These are phyloP conservation scores for Germaria angustata DNA, from an alignment of 2,888 invertebrate genomes.

Conservation along the genomic window DNA sequence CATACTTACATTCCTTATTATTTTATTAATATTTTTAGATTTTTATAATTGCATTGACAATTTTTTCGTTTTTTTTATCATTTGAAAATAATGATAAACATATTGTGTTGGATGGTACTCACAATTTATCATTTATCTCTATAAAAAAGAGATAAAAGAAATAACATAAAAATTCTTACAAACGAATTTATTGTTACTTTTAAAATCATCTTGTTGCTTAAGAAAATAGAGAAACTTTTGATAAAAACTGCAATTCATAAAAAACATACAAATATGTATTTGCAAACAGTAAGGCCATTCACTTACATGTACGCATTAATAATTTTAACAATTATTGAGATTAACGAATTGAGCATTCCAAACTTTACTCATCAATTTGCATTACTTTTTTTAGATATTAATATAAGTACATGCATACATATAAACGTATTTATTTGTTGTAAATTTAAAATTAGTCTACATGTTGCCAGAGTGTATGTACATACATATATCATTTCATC, in stretches of 20 bases:
- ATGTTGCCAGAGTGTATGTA: too few species aligned
- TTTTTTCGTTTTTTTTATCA: slow-evolving; percentile 25
- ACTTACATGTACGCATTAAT: too few species aligned
- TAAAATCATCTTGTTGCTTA: slow-evolving; percentile 17
- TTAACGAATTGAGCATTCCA: too few species aligned
- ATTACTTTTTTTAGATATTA: too few species aligned
- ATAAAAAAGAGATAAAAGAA: too few species aligned
- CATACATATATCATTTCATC: too few species aligned
- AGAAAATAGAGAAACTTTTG: slow-evolving; percentile 5
- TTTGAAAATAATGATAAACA: slow-evolving; percentile 8
- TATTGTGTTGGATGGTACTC: slow-evolving; percentile 28
- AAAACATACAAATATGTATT: not conserved
- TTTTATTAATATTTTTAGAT: not conserved
- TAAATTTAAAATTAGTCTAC: too few species aligned
- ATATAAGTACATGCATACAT: too few species aligned
- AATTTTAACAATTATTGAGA: too few species aligned
- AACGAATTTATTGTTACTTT: slow-evolving; percentile 21
- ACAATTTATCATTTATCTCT: not conserved
- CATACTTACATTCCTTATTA: not conserved
- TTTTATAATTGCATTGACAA: not conserved
- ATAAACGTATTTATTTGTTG: too few species aligned
- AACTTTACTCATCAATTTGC: too few species aligned
- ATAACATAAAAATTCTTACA: not conserved
- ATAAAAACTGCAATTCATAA: slow-evolving; percentile 24
- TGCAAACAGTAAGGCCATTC: not conserved